phyloP scores from a whole-genome alignment of 2,888 invertebrate species.

The Dolomedes plantarius region DNA sequence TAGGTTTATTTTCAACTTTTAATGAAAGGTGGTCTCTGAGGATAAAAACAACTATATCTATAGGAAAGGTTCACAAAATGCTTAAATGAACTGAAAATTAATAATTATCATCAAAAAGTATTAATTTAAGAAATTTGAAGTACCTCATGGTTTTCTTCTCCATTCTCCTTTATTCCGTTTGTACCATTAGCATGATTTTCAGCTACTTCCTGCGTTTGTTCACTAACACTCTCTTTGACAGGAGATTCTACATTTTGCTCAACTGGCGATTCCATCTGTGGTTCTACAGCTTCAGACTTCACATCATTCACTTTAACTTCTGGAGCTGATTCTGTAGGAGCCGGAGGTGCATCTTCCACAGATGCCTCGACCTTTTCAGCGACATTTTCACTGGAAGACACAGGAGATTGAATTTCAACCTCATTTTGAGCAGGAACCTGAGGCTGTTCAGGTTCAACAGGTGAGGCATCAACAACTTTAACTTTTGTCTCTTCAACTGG shows the following conservation, averaged over 20 bases:
- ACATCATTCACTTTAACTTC: neutral
- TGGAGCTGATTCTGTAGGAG: neutral
- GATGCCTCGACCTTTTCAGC: slow-evolving; percentile 8
- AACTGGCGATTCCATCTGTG: neutral
- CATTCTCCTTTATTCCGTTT: slow-evolving; percentile 11
- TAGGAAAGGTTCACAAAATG: no score
- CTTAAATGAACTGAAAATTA: no score
- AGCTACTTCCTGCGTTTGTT: neutral
- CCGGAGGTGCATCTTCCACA: neutral
- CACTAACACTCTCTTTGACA: neutral
- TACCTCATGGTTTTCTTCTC: neutral
- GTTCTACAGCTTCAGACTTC: neutral
- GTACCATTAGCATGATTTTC: slow-evolving; percentile 5
- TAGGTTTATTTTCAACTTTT: no score
- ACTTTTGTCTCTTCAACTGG: slow-evolving; percentile 21
- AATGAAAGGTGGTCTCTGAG: no score
- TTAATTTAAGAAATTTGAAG: no score
- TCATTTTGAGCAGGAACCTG: neutral
- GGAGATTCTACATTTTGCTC: slow-evolving; percentile 25
- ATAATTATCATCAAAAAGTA: no score
- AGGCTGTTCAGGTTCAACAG: slow-evolving; percentile 5
- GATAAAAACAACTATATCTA: no score
- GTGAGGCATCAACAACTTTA: slow-evolving; percentile 18
- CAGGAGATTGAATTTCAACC: neutral
- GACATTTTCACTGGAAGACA: slow-evolving; percentile 15